Percentiles rank a stretch among this genome's conserved stretches.
phyloP scores from a whole-genome alignment of 1,140 invertebrate genomes.

The Neodiprion fabricii region DNA sequence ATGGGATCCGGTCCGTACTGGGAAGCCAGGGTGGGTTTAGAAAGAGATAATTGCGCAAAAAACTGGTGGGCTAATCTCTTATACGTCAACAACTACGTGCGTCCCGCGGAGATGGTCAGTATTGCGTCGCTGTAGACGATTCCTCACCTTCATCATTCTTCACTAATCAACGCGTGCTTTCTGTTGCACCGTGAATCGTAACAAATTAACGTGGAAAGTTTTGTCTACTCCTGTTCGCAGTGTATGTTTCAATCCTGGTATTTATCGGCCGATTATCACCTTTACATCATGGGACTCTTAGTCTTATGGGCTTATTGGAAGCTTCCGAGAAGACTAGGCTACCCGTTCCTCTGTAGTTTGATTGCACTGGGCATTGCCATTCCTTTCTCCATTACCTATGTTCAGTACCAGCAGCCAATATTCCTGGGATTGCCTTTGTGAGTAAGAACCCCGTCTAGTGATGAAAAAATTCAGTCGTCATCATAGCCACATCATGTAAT shows the following conservation, averaged over 20 bases:
- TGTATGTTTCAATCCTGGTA: conserved; percentile 67
- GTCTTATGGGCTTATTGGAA: conserved; percentile 57
- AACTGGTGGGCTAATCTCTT: conserved; percentile 67
- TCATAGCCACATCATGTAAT: too few species aligned
- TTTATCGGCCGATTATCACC: conserved; percentile 63
- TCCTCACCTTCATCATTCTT: too few species aligned
- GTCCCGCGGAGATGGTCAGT: conserved; percentile 42
- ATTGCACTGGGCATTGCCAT: conserved; percentile 29
- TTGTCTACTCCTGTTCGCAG: conserved; percentile 47
- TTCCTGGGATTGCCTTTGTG: conserved; percentile 37
- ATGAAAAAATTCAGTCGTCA: background rate
- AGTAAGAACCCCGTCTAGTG: conserved; percentile 21
- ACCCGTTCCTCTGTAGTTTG: conserved; percentile 30
- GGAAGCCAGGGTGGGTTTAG: conserved; percentile 35
- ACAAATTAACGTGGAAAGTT: too few species aligned
- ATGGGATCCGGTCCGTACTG: conserved; percentile 50
- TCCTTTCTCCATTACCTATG: conserved; percentile 36
- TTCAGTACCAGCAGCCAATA: conserved; percentile 31
- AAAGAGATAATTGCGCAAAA: conserved; percentile 49
- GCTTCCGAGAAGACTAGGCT: conserved; percentile 45
- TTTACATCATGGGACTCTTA: conserved; percentile 59
- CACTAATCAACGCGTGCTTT: too few species aligned
- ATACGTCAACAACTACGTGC: conserved; percentile 65
- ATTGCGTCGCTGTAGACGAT: background rate
- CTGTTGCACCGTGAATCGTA: too few species aligned